Conservation (phyloP, 2,113 vertebrate species). For the Pagrus major region DNA sequence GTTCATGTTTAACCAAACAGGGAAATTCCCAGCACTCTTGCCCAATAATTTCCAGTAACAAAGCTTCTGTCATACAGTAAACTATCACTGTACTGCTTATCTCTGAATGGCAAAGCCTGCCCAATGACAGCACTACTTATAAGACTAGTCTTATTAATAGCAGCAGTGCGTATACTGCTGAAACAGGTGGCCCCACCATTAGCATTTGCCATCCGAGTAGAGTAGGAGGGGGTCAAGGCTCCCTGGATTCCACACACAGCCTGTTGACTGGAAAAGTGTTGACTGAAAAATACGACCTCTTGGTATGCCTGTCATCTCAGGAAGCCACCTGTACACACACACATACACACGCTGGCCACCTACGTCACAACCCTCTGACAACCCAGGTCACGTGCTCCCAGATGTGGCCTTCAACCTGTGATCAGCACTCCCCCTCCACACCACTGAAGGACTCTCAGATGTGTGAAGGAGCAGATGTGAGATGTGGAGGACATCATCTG, state of each 20-base stretch:
- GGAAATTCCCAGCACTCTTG: conserved; percentile 47
- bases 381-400: conserved; percentile 56
- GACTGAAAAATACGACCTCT: conserved; percentile 67
- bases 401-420: conserved; percentile 60
- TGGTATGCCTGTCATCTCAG: conserved; percentile 58
- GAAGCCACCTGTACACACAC: conserved; percentile 61
- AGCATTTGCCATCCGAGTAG: conserved; percentile 59
- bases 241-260: conserved; percentile 54
- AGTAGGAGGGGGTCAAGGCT: conserved; percentile 59
- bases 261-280: conserved; percentile 61
- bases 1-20: conserved; percentile 56
- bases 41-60: conserved; percentile 51
- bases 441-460: conserved; percentile 30
- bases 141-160: conserved; percentile 70
- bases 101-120: conserved; percentile 30
- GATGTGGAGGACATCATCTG: conserved; percentile 53
- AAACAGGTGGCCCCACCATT: conserved; percentile 75
- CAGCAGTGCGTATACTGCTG: conserved; percentile 12
- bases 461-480: conserved; percentile 56
- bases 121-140: conserved; percentile 55
- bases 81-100: conserved; percentile 28
- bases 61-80: conserved; percentile 26
- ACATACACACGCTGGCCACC: conserved; percentile 33
- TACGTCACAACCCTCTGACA: conserved; percentile 17
- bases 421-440: neutral